A percentile compares a stretch with the other conserved stretches of the same genome.
phyloP scores from a whole-genome alignment of 2,888 invertebrate genomes.

The Kryphioiulus occultus region DNA sequence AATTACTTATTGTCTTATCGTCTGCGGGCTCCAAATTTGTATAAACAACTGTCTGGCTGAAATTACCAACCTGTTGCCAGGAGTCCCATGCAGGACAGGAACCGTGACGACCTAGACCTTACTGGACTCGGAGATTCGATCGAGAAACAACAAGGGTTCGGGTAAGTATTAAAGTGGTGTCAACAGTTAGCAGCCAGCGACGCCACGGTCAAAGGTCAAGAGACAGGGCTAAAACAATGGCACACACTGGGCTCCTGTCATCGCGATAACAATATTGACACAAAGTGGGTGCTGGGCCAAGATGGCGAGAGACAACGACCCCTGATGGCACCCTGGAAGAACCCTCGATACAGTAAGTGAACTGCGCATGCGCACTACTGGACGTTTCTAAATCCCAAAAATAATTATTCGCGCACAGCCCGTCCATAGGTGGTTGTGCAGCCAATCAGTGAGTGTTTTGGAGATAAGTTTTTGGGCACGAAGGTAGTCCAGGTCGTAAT shows the following conservation, averaged over 20 bases:
- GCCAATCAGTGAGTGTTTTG: background rate
- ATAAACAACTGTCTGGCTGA: background rate
- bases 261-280: slow-evolving; percentile 22
- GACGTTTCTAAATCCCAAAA: background rate
- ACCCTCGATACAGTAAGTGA: background rate
- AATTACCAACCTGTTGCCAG: background rate
- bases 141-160: background rate
- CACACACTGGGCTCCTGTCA: slow-evolving; percentile 25
- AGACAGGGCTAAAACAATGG: slow-evolving; percentile 20
- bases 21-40: background rate
- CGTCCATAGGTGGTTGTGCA: background rate
- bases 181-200: background rate
- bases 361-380: background rate
- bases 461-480: background rate
- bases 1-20: slow-evolving; percentile 25
- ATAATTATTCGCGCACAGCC: background rate
- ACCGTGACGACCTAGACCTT: background rate
- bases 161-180: background rate
- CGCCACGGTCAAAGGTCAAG: slow-evolving; percentile 28
- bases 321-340: background rate
- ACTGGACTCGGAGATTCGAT: background rate
- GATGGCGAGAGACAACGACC: background rate
- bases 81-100: too few relatives aligned
- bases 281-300: background rate
- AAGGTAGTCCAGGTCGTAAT: background rate